phyloP scores from a whole-genome alignment of 2,797 vertebrate genomes.

The Mionectes olivaceus region DNA sequence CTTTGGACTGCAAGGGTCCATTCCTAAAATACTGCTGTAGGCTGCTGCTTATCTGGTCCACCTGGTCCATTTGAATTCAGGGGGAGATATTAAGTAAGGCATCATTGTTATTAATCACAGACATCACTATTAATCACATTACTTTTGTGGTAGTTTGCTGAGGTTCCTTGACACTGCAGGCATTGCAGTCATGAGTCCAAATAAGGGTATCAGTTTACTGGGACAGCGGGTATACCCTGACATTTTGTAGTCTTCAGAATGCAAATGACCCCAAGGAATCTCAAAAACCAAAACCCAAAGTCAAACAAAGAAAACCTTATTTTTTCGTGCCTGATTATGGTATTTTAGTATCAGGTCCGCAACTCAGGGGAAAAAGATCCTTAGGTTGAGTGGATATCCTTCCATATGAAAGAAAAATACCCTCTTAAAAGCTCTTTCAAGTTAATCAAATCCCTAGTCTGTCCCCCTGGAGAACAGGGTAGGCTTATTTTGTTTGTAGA shows the following conservation, averaged over 20 bases:
- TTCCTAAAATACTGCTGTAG: neutral
- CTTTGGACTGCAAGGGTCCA: neutral
- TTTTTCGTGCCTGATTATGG: neutral
- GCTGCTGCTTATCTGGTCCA: neutral
- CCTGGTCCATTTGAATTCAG: neutral
- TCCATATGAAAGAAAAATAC: neutral
- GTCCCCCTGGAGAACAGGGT: neutral
- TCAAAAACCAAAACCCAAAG: neutral
- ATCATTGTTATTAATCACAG: neutral
- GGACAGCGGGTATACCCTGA: rapidly evolving
- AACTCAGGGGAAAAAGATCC: neutral
- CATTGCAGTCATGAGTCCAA: neutral
- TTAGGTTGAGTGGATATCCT: neutral
- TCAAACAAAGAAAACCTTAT: neutral
- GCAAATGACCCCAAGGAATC: neutral
- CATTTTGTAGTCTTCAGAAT: neutral
- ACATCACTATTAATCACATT: neutral
- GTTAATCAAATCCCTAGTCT: neutral
- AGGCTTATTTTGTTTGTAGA: neutral
- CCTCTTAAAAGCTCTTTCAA: neutral
- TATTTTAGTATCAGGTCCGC: neutral
- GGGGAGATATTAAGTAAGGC: neutral
- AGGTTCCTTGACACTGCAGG: neutral
- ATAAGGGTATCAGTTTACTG: neutral
- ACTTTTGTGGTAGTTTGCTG: neutral